phyloP scores from a whole-genome alignment of 2,797 vertebrate species.

The Sphenopsis melanotis region DNA sequence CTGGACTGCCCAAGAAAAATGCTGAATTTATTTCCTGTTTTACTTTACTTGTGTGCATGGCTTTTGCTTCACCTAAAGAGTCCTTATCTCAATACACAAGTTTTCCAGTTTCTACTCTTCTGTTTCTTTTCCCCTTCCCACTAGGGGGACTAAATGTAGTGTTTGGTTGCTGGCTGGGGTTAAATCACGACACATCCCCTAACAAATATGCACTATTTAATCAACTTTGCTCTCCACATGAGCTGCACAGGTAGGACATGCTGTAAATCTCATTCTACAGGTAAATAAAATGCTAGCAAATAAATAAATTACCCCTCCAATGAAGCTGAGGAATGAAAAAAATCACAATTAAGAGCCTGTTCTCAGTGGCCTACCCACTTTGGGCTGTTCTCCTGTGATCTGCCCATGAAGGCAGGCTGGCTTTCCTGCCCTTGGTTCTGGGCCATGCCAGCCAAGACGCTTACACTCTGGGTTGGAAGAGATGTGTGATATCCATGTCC shows the following conservation, averaged over 20 bases:
- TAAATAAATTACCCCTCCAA: not conserved
- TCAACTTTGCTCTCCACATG: not conserved
- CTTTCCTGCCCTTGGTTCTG: not conserved
- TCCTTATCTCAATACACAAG: not conserved
- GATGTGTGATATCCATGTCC: rapidly evolving
- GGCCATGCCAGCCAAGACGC: not conserved
- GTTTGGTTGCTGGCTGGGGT: not conserved
- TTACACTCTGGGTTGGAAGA: not conserved
- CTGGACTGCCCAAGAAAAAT: not conserved
- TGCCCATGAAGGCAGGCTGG: not conserved
- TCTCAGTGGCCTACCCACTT: not conserved
- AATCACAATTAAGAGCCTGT: not conserved
- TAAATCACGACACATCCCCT: not conserved
- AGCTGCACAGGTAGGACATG: not conserved
- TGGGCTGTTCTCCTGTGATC: not conserved
- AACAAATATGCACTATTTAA: not conserved
- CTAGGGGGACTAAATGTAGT: not conserved
- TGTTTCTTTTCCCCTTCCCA: not conserved
- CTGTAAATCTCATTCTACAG: not conserved
- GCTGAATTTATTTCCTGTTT: not conserved
- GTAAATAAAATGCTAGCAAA: not conserved
- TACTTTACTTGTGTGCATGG: not conserved
- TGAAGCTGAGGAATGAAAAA: not conserved
- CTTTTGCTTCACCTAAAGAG: not conserved
- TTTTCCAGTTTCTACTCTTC: not conserved